Percentiles rank a stretch among this genome's conserved stretches.
Evolutionary conservation across 2,888 invertebrate genomes (phyloP).

Genomic region (Timema podura): DNA sequence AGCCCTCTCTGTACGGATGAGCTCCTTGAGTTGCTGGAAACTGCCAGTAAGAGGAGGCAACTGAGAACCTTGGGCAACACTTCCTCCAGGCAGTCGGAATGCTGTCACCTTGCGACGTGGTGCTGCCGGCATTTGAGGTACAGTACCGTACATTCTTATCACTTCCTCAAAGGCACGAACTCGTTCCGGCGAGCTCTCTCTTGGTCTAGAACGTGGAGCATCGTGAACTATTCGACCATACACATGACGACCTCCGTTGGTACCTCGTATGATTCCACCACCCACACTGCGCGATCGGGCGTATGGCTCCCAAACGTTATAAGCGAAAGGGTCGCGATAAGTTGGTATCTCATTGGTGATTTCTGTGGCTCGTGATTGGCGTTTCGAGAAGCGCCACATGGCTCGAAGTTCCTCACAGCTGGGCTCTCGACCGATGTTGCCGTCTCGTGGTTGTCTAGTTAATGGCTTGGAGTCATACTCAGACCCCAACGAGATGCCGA

Average conservation of each 20-base stretch:
- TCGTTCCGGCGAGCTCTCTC: constrained; percentile 44
- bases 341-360: constrained; percentile 82
- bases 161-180: constrained; percentile 52
- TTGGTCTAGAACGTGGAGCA: constrained; percentile 50
- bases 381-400: constrained; percentile 89
- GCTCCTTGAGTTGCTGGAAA: constrained; percentile 75
- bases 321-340: constrained; percentile 75
- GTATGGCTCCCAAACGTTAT: constrained; percentile 76
- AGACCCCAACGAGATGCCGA: constrained; percentile 18
- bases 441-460: constrained; percentile 38
- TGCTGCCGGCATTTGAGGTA: constrained; percentile 43
- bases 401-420: constrained; percentile 82
- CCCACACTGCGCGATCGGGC: constrained; percentile 29
- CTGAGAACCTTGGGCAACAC: constrained; percentile 30
- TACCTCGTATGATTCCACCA: constrained; percentile 36
- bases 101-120: constrained; percentile 38
- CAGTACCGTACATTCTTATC: constrained; percentile 48
- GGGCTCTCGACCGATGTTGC: constrained; percentile 61
- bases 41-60: constrained; percentile 43
- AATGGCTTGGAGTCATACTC: constrained; percentile 30
- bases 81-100: constrained; percentile 44
- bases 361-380: constrained; percentile 82
- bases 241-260: constrained; percentile 49
- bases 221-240: constrained; percentile 71
- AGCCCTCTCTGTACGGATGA: constrained; percentile 72